phyloP scores from a whole-genome alignment of 2,797 vertebrate genomes.

The Channallabes apus region DNA sequence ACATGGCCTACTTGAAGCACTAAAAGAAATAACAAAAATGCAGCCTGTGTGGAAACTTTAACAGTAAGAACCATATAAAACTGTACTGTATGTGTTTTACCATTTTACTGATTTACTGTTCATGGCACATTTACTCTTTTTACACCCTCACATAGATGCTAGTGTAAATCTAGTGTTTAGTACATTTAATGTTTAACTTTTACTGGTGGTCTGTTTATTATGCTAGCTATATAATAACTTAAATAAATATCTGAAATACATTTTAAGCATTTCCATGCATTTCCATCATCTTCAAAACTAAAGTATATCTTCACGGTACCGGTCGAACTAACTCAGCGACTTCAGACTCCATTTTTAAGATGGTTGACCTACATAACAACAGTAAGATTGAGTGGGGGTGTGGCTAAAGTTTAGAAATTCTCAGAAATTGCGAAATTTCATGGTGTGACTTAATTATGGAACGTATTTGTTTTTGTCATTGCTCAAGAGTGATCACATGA shows the following conservation, averaged over 20 bases:
- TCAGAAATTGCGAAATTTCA: neutral
- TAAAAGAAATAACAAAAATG: too few species aligned
- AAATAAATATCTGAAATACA: neutral
- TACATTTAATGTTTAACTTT: neutral
- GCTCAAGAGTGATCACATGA: neutral
- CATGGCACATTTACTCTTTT: too few species aligned
- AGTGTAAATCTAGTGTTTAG: neutral
- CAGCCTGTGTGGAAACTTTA: too few species aligned
- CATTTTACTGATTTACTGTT: too few species aligned
- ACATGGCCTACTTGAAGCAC: too few species aligned
- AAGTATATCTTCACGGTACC: neutral
- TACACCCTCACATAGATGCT: neutral
- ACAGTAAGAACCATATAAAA: too few species aligned
- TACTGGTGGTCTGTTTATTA: neutral
- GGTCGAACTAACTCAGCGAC: neutral
- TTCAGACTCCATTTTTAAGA: neutral
- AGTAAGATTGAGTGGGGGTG: neutral
- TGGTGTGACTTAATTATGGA: neutral
- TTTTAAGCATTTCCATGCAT: neutral
- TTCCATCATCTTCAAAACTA: neutral
- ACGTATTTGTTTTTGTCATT: neutral
- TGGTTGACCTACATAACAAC: neutral
- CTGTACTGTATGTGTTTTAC: too few species aligned
- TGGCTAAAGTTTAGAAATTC: neutral
- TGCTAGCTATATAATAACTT: too few species aligned